phyloP scores from a whole-genome alignment of 2,888 invertebrate species.

The Lissocephala sabroskyi region DNA sequence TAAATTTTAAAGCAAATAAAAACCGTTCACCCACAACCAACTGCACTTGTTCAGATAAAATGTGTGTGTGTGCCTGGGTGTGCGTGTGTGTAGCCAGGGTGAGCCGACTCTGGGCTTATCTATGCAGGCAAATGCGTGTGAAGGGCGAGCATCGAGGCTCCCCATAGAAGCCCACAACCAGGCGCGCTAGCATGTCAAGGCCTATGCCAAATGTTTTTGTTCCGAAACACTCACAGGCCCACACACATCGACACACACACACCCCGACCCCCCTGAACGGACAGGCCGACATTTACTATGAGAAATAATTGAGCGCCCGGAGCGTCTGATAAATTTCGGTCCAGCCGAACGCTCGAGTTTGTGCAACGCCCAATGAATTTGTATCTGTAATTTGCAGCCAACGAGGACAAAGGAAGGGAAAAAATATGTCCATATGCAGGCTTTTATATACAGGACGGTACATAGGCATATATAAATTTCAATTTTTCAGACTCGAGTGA shows the following conservation, averaged over 20 bases:
- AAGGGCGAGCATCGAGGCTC: too few species aligned
- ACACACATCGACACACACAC: too few species aligned
- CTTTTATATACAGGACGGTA: background rate
- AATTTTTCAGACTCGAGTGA: constrained; percentile 13
- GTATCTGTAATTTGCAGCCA: too few species aligned
- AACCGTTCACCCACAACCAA: constrained; percentile 2
- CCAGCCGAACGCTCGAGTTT: too few species aligned
- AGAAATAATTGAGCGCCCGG: background rate
- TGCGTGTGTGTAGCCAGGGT: background rate
- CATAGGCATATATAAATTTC: constrained; percentile 14
- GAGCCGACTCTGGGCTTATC: constrained; percentile 8
- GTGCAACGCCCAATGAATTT: too few species aligned
- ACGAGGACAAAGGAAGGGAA: too few species aligned
- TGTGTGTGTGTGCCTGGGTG: background rate
- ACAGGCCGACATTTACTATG: too few species aligned
- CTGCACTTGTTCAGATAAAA: constrained; percentile 23
- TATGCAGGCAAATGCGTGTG: too few species aligned
- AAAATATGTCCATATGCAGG: too few species aligned
- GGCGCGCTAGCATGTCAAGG: constrained; percentile 28
- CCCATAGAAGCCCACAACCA: constrained; percentile 11
- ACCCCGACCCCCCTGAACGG: too few species aligned
- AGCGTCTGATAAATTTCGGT: background rate
- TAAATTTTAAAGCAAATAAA: constrained; percentile 25
- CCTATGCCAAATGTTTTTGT: constrained; percentile 20
- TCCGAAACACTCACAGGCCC: background rate